phyloP scores from a whole-genome alignment of 2,797 vertebrate species.

The Helostoma temminkii region DNA sequence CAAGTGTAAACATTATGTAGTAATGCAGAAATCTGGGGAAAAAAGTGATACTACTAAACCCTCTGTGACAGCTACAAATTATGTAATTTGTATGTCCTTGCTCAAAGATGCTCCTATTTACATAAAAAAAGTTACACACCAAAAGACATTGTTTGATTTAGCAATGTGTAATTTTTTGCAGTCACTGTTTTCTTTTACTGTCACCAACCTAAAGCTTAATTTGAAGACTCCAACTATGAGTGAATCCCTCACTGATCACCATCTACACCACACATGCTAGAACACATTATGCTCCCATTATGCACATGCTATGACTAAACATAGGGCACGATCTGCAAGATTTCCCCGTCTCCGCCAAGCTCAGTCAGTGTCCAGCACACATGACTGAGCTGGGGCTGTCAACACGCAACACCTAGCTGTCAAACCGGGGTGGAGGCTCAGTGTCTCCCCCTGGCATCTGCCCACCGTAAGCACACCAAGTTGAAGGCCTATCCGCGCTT shows the following conservation, averaged over 20 bases:
- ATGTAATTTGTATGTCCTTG: too few species aligned
- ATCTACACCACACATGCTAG: too few species aligned
- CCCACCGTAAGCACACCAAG: constrained; percentile 49
- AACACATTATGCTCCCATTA: not conserved
- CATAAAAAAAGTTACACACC: too few species aligned
- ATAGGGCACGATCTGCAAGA: not conserved
- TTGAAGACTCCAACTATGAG: not conserved
- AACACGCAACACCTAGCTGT: constrained; percentile 64
- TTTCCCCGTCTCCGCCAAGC: not conserved
- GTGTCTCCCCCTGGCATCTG: constrained; percentile 75
- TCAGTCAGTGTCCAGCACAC: constrained; percentile 47
- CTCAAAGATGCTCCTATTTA: too few species aligned
- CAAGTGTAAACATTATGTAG: too few species aligned
- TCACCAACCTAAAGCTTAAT: too few species aligned
- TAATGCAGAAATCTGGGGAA: too few species aligned
- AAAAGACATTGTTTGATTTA: too few species aligned
- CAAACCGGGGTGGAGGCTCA: constrained; percentile 52
- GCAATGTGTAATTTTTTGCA: not conserved
- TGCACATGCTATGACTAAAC: not conserved
- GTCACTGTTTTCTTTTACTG: accelerated
- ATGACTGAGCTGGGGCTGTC: constrained; percentile 74
- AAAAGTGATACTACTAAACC: too few species aligned
- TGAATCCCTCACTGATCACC: not conserved
- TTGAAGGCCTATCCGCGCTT: constrained; percentile 84
- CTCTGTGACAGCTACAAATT: too few species aligned